Conservation (phyloP, 2,113 vertebrate genomes). For the Lamprotornis superbus region DNA sequence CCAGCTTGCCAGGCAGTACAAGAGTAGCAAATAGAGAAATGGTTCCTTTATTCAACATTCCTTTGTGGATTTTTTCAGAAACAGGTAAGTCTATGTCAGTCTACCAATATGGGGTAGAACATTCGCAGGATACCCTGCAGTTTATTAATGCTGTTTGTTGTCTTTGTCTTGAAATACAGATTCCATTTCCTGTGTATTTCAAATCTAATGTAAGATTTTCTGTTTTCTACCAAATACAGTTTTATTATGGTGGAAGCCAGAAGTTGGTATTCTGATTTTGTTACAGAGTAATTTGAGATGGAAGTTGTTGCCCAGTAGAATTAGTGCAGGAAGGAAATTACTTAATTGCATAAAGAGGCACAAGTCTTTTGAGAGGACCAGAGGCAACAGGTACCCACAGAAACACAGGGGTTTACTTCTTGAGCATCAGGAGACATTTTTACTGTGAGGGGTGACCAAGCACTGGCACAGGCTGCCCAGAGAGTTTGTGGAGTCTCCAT, state of each 20-base stretch:
- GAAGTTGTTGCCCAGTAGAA: background rate
- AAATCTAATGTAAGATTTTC: background rate
- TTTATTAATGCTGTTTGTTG: background rate
- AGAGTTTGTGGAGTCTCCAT: background rate
- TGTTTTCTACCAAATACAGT: background rate
- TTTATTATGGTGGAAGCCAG: background rate
- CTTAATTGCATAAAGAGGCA: background rate
- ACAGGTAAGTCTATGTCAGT: constrained; percentile 13
- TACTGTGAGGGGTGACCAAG: background rate
- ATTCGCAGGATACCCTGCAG: background rate
- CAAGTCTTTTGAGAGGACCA: background rate
- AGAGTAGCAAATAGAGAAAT: background rate
- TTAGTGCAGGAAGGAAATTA: background rate
- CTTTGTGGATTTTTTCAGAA: background rate
- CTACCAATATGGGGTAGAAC: background rate
- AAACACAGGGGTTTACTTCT: background rate
- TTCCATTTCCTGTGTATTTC: background rate
- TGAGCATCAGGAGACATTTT: background rate
- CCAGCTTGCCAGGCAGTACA: background rate
- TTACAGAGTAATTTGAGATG: background rate
- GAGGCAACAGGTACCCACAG: background rate
- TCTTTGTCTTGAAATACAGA: background rate
- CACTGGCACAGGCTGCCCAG: background rate
- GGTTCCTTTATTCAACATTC: background rate
- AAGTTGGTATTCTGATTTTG: background rate